Evolutionary conservation across 2,113 vertebrate species (phyloP).

Genomic region (Platysternon megacephalum): DNA sequence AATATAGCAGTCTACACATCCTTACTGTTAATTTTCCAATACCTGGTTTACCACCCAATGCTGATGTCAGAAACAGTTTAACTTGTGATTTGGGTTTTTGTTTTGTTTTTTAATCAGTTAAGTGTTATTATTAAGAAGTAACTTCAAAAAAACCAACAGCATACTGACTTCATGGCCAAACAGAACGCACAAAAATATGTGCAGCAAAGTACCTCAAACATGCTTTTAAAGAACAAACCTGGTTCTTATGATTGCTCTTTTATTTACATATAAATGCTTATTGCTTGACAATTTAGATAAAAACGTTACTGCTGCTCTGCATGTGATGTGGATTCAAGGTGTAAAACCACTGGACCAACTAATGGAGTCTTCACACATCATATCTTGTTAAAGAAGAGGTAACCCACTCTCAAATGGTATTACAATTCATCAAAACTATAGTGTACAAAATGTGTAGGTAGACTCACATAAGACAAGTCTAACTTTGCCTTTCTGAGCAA

Average conservation of each 20-base stretch:
- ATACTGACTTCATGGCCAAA: constrained; percentile 42
- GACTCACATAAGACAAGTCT: background rate
- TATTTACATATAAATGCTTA: constrained; percentile 69
- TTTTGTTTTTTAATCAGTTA: constrained; percentile 22
- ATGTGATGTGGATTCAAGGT: constrained; percentile 45
- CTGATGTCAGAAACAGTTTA: accelerated
- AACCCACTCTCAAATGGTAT: constrained; percentile 46
- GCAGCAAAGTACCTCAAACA: constrained; percentile 11
- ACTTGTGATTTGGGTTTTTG: background rate
- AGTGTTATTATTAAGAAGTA: constrained; percentile 19
- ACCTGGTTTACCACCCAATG: background rate
- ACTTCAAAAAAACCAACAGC: constrained; percentile 53
- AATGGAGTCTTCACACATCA: constrained; percentile 69
- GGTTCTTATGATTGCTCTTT: constrained; percentile 10
- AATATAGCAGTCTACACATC: background rate
- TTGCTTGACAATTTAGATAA: constrained; percentile 69
- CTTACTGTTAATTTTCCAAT: constrained; percentile 26
- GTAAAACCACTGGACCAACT: constrained; percentile 69
- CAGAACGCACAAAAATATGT: background rate
- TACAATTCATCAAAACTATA: constrained; percentile 45
- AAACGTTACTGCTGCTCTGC: constrained; percentile 67
- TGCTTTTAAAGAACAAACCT: background rate
- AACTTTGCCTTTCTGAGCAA: constrained; percentile 14
- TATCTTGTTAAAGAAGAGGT: constrained; percentile 64
- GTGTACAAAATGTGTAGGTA: background rate